phyloP scores from a whole-genome alignment of 2,888 invertebrate species.

The Aradus depressus region DNA sequence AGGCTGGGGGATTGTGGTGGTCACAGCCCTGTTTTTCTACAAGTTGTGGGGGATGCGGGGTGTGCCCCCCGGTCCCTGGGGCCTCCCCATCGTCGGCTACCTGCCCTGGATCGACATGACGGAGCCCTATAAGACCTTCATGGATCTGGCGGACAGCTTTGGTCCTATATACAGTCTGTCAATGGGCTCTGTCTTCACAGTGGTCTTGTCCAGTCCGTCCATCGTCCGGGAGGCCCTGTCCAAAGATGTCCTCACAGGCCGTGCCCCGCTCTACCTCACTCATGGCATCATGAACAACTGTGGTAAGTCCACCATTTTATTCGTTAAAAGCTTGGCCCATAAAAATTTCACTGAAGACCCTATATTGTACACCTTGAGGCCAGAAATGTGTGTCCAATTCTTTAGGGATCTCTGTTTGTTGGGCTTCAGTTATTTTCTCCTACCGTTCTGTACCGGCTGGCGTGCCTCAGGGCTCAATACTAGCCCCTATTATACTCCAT shows the following conservation, averaged over 20 bases:
- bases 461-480: no score
- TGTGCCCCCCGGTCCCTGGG: conserved; percentile 67
- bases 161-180: conserved; percentile 62
- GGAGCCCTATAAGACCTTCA: conserved; percentile 60
- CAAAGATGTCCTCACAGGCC: conserved; percentile 58
- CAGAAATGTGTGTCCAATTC: no score
- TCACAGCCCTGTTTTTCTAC: conserved; percentile 1
- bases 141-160: conserved; percentile 52
- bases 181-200: conserved; percentile 58
- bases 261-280: conserved; percentile 71
- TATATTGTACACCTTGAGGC: no score
- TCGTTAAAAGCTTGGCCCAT: no score
- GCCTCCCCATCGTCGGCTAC: conserved; percentile 67
- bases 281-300: conserved; percentile 80
- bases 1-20: background rate
- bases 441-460: no score
- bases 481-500: no score
- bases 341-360: no score
- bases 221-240: conserved; percentile 61
- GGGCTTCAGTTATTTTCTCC: no score
- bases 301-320: conserved; percentile 55
- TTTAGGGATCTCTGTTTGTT: no score
- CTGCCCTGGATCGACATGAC: conserved; percentile 57
- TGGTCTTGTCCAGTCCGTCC: conserved; percentile 64
- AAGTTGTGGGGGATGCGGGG: conserved; percentile 25